A percentile compares a stretch with the other conserved stretches of the same genome.
Evolutionary conservation across 2,797 vertebrate genomes (phyloP).

Genomic region (Karalla daura): DNA sequence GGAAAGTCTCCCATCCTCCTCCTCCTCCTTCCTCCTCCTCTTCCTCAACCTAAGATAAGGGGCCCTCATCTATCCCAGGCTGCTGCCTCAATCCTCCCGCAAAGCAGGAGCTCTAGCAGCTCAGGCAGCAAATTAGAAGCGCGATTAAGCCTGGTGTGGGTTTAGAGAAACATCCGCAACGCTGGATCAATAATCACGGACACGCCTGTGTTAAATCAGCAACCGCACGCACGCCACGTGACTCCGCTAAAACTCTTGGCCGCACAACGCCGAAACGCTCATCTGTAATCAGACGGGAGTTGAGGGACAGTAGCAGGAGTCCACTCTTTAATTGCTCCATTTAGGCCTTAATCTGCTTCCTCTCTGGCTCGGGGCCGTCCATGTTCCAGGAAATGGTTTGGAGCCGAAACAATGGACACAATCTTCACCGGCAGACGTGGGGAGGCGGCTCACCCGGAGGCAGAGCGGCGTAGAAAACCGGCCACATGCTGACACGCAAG

Average conservation of each 20-base stretch:
- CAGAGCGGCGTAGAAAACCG: neutral
- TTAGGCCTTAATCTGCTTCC: constrained; percentile 63
- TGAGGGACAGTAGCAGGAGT: constrained; percentile 21
- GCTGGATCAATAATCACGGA: neutral
- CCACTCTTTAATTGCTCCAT: constrained; percentile 57
- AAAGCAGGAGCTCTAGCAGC: neutral
- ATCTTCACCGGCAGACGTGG: neutral
- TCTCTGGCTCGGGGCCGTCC: constrained; percentile 30
- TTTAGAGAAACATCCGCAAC: neutral
- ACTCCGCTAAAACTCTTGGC: constrained; percentile 11
- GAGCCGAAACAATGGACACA: constrained; percentile 23
- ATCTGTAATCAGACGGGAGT: constrained; percentile 43
- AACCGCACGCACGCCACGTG: constrained; percentile 11
- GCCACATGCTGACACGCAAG: neutral
- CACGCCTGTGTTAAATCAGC: neutral
- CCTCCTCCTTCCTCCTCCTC: neutral
- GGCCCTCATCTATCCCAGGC: constrained; percentile 36
- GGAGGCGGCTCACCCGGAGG: neutral
- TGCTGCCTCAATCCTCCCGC: constrained; percentile 1
- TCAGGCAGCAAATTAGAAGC: neutral
- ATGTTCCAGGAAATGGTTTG: constrained; percentile 60
- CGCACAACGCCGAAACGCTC: constrained; percentile 24
- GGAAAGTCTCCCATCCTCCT: neutral
- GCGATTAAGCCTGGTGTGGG: neutral
- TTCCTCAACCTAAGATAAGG: constrained; percentile 35